These are phyloP conservation scores for Anastrepha obliqua DNA, from an alignment of 1,140 invertebrate species.

Conservation along the genomic window DNA sequence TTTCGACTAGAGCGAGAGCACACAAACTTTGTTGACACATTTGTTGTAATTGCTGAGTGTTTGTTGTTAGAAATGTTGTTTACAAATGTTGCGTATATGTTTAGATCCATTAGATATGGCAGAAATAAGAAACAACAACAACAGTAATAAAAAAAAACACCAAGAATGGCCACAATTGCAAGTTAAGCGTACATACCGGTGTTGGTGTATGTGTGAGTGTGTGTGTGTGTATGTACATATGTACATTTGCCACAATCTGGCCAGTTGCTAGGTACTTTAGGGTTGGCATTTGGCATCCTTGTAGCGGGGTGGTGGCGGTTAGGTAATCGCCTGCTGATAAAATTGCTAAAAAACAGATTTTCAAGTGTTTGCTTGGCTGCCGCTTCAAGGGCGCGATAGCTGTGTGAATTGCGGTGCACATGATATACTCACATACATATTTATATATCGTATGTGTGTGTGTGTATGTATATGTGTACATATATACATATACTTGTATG, in stretches of 20 bases:
- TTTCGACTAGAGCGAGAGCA: not conserved
- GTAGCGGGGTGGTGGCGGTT: not conserved
- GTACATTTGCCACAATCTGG: not conserved
- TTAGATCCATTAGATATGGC: conserved; percentile 52
- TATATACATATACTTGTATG: not conserved
- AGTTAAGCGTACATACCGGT: not conserved
- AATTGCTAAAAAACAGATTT: conserved; percentile 47
- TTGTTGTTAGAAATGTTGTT: conserved; percentile 48
- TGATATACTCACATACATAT: not conserved
- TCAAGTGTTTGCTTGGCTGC: conserved; percentile 45
- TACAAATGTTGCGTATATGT: conserved; percentile 49
- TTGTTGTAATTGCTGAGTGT: conserved; percentile 6
- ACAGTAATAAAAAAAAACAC: not conserved
- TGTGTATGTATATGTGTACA: not conserved
- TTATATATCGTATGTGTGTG: not conserved
- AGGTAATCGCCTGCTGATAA: conserved; percentile 39
- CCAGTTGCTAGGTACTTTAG: conserved; percentile 32
- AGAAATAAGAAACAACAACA: not conserved
- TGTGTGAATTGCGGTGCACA: conserved; percentile 1
- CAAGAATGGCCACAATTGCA: not conserved
- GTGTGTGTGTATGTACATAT: not conserved
- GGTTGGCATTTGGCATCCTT: not conserved
- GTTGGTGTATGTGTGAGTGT: not conserved
- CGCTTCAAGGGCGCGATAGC: not conserved
- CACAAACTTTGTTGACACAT: conserved; percentile 41